Percentiles rank a stretch among this genome's conserved stretches.
These are phyloP conservation scores for Callorhinus ursinus DNA, from an alignment of 2,113 vertebrate species.

Conservation along the genomic window DNA sequence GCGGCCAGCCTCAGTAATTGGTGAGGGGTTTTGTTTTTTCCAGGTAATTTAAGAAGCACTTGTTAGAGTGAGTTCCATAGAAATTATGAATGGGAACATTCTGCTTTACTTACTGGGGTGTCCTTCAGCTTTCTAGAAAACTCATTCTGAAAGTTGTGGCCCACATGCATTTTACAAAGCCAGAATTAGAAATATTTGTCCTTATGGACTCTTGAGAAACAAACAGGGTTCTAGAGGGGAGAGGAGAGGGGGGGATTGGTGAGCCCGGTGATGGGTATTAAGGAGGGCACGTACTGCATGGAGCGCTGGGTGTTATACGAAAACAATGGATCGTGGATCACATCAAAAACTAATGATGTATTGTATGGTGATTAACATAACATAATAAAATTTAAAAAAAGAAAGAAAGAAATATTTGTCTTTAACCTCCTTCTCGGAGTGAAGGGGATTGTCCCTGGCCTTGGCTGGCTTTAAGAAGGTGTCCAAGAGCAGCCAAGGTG, in stretches of 20 bases:
- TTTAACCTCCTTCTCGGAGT: background rate
- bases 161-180: background rate
- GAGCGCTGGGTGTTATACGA: too few relatives aligned
- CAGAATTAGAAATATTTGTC: slow-evolving; percentile 9
- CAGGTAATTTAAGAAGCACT: background rate
- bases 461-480: background rate
- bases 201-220: background rate
- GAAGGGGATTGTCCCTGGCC: background rate
- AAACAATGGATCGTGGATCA: too few relatives aligned
- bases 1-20: background rate
- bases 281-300: too few relatives aligned
- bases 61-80: slow-evolving; percentile 3
- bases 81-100: background rate
- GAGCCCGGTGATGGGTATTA: too few relatives aligned
- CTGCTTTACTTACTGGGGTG: slow-evolving; percentile 5
- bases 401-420: background rate
- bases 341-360: too few relatives aligned
- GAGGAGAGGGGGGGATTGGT: too few relatives aligned
- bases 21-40: background rate
- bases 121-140: slow-evolving; percentile 38
- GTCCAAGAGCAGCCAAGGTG: background rate
- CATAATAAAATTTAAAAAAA: too few relatives aligned
- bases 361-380: too few relatives aligned
- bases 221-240: too few relatives aligned
- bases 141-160: background rate